Conservation (phyloP, 1,140 invertebrate genomes). For the Caenorhabditis remanei region DNA sequence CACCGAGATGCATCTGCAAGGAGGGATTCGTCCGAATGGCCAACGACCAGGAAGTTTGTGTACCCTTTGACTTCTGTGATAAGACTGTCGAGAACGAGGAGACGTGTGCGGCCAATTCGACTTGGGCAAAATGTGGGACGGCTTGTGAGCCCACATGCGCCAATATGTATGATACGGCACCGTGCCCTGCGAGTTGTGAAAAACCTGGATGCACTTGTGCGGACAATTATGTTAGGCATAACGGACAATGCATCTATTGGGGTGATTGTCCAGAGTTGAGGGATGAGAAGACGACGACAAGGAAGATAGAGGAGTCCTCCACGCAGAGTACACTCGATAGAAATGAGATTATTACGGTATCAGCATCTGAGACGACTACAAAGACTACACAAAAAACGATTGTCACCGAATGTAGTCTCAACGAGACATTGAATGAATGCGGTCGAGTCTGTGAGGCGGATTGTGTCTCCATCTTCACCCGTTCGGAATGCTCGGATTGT, state of each 20-base stretch:
- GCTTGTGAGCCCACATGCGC: conserved; percentile 75
- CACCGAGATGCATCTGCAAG: conserved; percentile 74
- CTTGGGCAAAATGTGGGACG: conserved; percentile 77
- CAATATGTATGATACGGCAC: conserved; percentile 76
- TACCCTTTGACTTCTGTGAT: conserved; percentile 72
- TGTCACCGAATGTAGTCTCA: conserved; percentile 67
- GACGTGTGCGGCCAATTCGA: conserved; percentile 70
- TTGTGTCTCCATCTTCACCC: conserved; percentile 73
- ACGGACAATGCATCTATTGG: conserved; percentile 75
- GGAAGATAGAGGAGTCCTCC: not conserved
- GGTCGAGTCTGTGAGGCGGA: conserved; percentile 75
- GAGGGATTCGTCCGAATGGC: conserved; percentile 65
- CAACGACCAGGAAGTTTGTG: conserved; percentile 70
- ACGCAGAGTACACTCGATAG: conserved; percentile 17
- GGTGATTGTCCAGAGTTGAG: conserved; percentile 70
- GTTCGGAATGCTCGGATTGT: conserved; percentile 73
- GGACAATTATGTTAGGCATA: conserved; percentile 74
- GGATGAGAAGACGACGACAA: conserved; percentile 37
- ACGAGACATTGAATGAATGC: conserved; percentile 77
- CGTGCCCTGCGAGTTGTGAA: conserved; percentile 71
- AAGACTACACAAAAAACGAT: conserved; percentile 46
- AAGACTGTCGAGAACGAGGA: conserved; percentile 57
- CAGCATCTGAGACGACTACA: not conserved
- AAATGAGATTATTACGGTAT: not conserved
- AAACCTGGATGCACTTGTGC: conserved; percentile 75